A percentile compares a stretch with the other conserved stretches of the same genome.
Conservation (phyloP, 2,113 vertebrate genomes). For the Genyomyrus donnyi region DNA sequence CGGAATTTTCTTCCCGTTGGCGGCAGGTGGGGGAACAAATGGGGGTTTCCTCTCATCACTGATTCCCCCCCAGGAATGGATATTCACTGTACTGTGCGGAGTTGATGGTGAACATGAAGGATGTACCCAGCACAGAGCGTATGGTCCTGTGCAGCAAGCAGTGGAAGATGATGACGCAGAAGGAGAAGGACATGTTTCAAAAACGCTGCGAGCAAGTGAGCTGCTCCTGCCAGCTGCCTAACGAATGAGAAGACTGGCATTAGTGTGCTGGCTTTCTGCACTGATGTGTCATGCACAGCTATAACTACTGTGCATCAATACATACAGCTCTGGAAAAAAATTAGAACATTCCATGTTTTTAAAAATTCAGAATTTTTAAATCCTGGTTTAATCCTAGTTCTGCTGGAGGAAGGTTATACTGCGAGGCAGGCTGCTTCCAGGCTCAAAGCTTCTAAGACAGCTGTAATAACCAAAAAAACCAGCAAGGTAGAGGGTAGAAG, state of each 20-base stretch:
- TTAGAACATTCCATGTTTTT: not conserved
- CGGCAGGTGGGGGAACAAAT: not conserved
- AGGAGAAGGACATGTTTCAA: conserved; percentile 72
- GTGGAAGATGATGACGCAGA: conserved; percentile 72
- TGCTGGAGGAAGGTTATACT: not conserved
- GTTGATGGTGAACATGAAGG: conserved; percentile 76
- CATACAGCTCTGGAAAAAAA: not conserved
- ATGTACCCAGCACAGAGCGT: conserved; percentile 66
- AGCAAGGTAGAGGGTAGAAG: not conserved
- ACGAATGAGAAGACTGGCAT: not conserved
- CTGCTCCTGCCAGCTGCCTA: not conserved
- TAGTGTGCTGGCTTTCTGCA: not conserved
- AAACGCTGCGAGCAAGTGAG: conserved; percentile 68
- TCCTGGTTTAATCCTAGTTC: not conserved
- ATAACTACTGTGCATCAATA: not conserved
- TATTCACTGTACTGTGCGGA: conserved; percentile 70
- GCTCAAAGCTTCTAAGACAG: not conserved
- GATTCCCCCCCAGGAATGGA: conserved; percentile 49
- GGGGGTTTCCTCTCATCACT: not conserved
- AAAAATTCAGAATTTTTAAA: not conserved
- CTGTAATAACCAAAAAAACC: not conserved
- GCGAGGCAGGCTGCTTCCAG: not conserved
- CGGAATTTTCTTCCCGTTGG: not conserved
- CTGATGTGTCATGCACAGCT: not conserved
- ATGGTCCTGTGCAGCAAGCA: conserved; percentile 73